phyloP scores from a whole-genome alignment of 2,797 vertebrate genomes.

The Sylvilagus floridanus region DNA sequence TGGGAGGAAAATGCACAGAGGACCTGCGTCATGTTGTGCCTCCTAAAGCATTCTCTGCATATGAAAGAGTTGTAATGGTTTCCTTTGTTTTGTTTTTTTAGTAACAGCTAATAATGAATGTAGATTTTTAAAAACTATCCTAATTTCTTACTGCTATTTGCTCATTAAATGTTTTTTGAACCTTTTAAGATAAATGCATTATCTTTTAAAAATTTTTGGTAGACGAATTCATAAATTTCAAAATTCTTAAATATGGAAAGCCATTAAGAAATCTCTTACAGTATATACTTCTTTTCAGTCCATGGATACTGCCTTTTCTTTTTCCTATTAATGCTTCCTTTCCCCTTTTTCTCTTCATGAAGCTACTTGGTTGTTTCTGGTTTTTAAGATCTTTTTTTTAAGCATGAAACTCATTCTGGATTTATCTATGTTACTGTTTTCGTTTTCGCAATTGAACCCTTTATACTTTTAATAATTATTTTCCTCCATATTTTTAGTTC shows the following conservation, averaged over 20 bases:
- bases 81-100: neutral
- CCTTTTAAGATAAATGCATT: neutral
- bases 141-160: neutral
- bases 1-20: neutral
- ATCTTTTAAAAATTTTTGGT: too few species aligned
- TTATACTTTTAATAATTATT: neutral
- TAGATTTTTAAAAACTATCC: neutral
- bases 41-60: neutral
- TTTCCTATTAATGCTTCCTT: neutral
- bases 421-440: neutral
- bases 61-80: neutral
- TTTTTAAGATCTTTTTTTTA: neutral
- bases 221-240: too few species aligned
- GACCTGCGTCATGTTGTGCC: rapidly evolving
- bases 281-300: neutral
- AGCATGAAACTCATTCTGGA: neutral
- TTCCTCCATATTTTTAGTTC: neutral
- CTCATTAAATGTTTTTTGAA: neutral
- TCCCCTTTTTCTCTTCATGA: neutral
- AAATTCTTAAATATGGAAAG: neutral
- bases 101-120: neutral
- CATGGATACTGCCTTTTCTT: neutral
- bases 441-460: neutral
- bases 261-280: constrained; percentile 8
- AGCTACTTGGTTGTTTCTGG: neutral